phyloP scores from a whole-genome alignment of 2,797 vertebrate species.

The Acanthopagrus latus region DNA sequence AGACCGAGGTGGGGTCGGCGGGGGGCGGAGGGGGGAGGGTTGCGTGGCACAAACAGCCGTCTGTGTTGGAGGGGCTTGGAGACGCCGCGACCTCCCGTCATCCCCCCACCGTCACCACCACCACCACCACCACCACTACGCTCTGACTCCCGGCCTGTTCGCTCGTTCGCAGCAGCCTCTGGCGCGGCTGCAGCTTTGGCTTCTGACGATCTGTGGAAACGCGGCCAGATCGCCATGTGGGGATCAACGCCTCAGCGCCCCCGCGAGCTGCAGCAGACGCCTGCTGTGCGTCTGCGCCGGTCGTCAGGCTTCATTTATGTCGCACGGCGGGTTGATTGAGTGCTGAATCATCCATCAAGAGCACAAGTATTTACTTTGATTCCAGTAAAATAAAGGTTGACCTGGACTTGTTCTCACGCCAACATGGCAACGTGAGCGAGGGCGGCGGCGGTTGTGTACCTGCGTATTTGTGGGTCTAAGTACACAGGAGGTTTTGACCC shows the following conservation, averaged over 20 bases:
- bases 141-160: conserved; percentile 62
- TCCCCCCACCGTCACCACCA: conserved; percentile 16
- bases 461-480: background rate
- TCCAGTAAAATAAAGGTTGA: conserved; percentile 64
- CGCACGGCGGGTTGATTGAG: conserved; percentile 68
- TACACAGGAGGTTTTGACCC: background rate
- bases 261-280: conserved; percentile 43
- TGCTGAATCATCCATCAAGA: conserved; percentile 74
- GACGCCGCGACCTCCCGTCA: conserved; percentile 65
- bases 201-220: conserved; percentile 55
- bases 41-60: conserved; percentile 77
- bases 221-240: conserved; percentile 45
- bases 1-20: conserved; percentile 70
- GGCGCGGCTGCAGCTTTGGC: conserved; percentile 39
- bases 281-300: conserved; percentile 50
- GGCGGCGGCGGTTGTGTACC: background rate
- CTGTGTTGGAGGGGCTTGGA: conserved; percentile 77
- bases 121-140: background rate
- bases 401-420: conserved; percentile 15
- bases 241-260: conserved; percentile 37
- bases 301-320: conserved; percentile 75
- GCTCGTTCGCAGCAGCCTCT: conserved; percentile 57
- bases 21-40: conserved; percentile 24
- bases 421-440: background rate
- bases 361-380: conserved; percentile 63